A percentile compares a stretch with the other conserved stretches of the same genome.
Conservation (phyloP, 1,140 invertebrate genomes). For the Dreissena rostriformis region DNA sequence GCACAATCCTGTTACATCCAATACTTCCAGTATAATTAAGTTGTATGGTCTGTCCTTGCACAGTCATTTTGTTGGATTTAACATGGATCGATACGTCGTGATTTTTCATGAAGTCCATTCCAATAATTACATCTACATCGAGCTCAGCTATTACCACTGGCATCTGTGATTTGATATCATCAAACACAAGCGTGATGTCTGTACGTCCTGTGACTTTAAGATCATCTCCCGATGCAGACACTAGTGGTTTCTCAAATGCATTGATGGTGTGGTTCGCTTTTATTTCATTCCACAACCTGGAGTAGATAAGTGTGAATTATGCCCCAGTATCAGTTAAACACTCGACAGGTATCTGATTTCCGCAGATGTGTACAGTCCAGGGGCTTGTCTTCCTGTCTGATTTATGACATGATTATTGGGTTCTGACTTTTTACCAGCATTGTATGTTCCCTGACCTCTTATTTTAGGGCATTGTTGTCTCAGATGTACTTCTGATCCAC, state of each 20-base stretch:
- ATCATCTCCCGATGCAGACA: background rate
- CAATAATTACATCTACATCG: conserved; percentile 9
- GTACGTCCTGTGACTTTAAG: conserved; percentile 8
- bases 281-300: background rate
- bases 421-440: background rate
- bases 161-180: background rate
- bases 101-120: conserved; percentile 17
- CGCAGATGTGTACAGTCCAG: background rate
- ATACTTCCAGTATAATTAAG: conserved; percentile 16
- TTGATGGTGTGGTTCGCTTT: background rate
- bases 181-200: background rate
- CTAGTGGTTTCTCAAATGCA: background rate
- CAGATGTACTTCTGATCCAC: background rate
- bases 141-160: conserved; percentile 6
- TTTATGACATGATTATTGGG: background rate
- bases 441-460: background rate
- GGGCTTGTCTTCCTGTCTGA: too few species aligned
- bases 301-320: background rate
- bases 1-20: conserved; percentile 12
- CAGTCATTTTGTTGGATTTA: background rate
- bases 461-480: background rate
- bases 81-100: conserved; percentile 3
- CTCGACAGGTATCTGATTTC: background rate
- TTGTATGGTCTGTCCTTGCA: background rate
- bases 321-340: conserved; percentile 34